Base-by-base conservation (phyloP, 2,888 invertebrate species). In the Conops quadrifasciatus region DNA sequence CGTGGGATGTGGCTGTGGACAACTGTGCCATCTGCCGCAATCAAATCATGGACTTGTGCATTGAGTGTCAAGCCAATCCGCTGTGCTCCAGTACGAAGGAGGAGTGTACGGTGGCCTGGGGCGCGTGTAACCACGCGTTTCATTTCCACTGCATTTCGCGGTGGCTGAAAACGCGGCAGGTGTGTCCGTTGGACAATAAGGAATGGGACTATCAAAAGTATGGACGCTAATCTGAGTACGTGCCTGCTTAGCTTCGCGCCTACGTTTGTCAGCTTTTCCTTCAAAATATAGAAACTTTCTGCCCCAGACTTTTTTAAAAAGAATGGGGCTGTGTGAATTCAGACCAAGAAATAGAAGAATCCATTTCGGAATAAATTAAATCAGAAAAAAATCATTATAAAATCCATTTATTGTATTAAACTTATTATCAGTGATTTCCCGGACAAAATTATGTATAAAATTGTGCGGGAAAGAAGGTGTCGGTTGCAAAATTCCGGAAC, bases 131-230 rank as follows among this genome's bases (percentile, higher is more conserved):
- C 90, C 98, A 99, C 88, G 99, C 98, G 76, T 99, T 99, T 88
- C 99, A 99, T 87, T 99, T 99, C 87, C 98, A 99, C 85, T 99
- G 99, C 88, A 99, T 99, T 85, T 98, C 98, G 71, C 93, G 98
- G 81, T 99, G 99, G 99, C 89, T 99, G 78, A 98, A 98, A 88
- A 99, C 98, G 69, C 90, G 98, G 78, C 98, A 98, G 88, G 98
- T 98, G 45, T 99, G 99, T 85, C 99, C 98, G 5, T 88, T 99
- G 79, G 99, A 99, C 87, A 99, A 99, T 87, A 93, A 98, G 87
- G 98, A 99, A 88, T 99, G 99, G 98, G 98, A 98, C 86, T 99
- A 98, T 89, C 98, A 98, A 86, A 98, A 98, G 93, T 98, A 90
- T 87, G 92, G 90, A 2, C 85, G 83, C 51, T 85, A 28, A 64